Evolutionary conservation across 2,888 invertebrate genomes (phyloP), one percentile per base, ranked within the genome.

Genomic region (Phytoseiulus persimilis): DNA sequence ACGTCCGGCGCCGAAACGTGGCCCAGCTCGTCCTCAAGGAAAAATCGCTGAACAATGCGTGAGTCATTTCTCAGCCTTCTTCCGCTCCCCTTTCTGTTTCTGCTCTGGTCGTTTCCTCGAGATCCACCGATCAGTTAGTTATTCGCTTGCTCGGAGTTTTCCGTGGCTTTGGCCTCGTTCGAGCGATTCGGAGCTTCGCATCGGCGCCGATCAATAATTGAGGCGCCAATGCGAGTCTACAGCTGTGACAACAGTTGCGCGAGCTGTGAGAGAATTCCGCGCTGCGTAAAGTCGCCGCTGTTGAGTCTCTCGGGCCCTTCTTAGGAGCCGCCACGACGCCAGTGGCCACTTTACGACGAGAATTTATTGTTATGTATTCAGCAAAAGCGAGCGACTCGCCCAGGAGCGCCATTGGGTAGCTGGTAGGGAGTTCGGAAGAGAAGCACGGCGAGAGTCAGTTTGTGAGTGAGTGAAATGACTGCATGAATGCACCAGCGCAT

Each of bases 311-410:
- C 18, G 28, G 23, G 65, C 65, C 65, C 65, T 65, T 28, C 65
- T 65, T 28, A 28, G 65, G 28, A 65, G 18, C 65, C 18, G 65
- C 65, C 5, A 65, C 65, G 18, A 65, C 65, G 65, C 65, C 65
- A 28, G 1, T 65, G 65, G 65, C 65, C 65, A 65, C 65, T 65
- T 65, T 65, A 65, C 65, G 65, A 65, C 65, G 65, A 18, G 65
- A 65, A 65, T 65, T 65, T 65, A 65, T 65, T 65, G 65, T 65
- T 65, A 65, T 65, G 65, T 65, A 65, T 65, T 65, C 65, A 65
- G 65, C 65, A 65, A 65, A 65, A 65, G 65, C 65, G 65, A 65
- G 65, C 65, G 65, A 65, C 65, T 28, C 9, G 39, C 9, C 9
- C 39, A 39, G 39, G 18, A 28, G 18, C 23, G 5, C 2, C 18